A percentile compares a stretch with the other conserved stretches of the same genome.
phyloP scores from a whole-genome alignment of 23 tunicate species.

The Clavelina lepadiformis region DNA sequence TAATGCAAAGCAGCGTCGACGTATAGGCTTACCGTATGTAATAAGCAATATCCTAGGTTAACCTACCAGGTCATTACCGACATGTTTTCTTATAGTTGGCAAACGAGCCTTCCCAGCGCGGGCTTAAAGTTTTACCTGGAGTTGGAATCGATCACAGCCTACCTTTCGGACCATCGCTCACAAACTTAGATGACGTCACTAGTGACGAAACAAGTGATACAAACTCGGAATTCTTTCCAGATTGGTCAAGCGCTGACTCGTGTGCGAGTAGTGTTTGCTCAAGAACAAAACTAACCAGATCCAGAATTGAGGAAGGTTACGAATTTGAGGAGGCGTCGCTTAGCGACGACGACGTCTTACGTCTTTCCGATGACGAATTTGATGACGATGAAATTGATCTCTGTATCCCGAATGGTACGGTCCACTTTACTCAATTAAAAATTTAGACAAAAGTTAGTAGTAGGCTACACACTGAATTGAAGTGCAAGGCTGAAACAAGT shows the following conservation, averaged over 20 bases:
- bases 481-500: no score
- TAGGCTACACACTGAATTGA: no score
- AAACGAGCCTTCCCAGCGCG: no score
- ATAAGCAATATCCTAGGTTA: no score
- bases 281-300: neutral
- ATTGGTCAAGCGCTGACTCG: slow-evolving; percentile 78
- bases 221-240: slow-evolving; percentile 80
- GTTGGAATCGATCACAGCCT: no score
- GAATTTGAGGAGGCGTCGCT: slow-evolving; percentile 6
- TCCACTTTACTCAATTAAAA: no score
- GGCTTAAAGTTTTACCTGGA: neutral
- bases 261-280: slow-evolving; percentile 30
- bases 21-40: no score
- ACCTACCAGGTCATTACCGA: no score
- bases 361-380: slow-evolving; percentile 12
- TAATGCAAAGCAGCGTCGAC: no score
- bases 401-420: no score
- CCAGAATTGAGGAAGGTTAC: neutral
- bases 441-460: no score
- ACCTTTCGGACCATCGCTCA: neutral
- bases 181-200: slow-evolving; percentile 7
- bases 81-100: slow-evolving; percentile 5
- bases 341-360: slow-evolving; percentile 18
- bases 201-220: slow-evolving; percentile 46
- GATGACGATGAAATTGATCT: slow-evolving; percentile 14